A percentile compares a stretch with the other conserved stretches of the same genome.
Evolutionary conservation across 2,113 vertebrate species (phyloP).

Genomic region (Hydrochoerus hydrochaeris): DNA sequence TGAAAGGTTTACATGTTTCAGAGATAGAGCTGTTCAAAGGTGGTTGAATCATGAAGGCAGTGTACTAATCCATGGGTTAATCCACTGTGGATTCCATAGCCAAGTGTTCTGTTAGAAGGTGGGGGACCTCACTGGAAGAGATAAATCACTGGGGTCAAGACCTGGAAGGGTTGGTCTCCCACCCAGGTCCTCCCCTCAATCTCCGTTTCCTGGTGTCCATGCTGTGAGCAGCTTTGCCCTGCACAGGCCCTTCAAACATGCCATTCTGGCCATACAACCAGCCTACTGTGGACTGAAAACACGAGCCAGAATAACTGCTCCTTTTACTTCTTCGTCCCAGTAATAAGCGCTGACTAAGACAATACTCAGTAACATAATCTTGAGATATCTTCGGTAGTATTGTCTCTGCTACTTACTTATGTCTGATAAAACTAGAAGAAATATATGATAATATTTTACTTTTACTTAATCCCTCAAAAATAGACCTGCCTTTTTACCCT

Average conservation of each 20-base stretch:
- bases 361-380: not conserved
- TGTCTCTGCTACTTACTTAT: not conserved
- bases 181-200: not conserved
- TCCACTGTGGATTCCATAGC: not conserved
- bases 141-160: no score
- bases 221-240: not conserved
- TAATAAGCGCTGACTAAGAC: not conserved
- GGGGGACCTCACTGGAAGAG: not conserved
- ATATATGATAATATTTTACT: not conserved
- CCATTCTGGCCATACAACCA: not conserved
- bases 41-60: not conserved
- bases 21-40: not conserved
- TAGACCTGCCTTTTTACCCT: not conserved
- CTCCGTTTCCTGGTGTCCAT: not conserved
- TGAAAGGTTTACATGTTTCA: not conserved
- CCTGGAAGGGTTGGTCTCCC: not conserved
- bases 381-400: not conserved
- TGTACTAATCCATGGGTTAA: not conserved
- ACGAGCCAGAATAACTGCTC: not conserved
- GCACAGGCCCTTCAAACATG: not conserved
- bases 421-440: slow-evolving; percentile 32
- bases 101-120: not conserved
- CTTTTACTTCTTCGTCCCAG: not conserved
- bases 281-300: not conserved
- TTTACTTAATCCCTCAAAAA: not conserved